Base-by-base conservation (phyloP, 2,888 invertebrate species). In the Thysanoteuthis rhombus region DNA sequence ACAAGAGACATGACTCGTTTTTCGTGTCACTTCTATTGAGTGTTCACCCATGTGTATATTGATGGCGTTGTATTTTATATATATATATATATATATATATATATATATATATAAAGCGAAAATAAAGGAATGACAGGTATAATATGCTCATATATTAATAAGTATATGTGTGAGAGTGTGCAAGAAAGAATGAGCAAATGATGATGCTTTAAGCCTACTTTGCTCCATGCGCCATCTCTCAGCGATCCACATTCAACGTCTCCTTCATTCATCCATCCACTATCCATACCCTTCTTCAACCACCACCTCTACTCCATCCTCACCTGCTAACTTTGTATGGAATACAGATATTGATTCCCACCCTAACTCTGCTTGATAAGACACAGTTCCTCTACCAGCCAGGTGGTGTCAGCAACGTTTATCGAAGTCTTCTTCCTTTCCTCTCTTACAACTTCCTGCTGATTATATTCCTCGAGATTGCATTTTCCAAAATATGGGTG, bases 381-480 rank as follows among this genome's bases (percentile, higher is more conserved):
- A 75, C 75, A 75, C 75, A 75, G n/a, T 75, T 75, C n/a, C 75
- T 75, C n/a, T 3, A 75, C 75, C 75, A 75, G n/a, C 75, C 75
- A 75, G 75, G 75, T 75, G 75, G 75, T 75, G 75, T 16, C 75
- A n/a, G 75, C 75, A 75, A 75, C 75, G 75, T 75, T 75, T 75
- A 75, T 75, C 75, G n/a, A 75, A 75, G 75, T 75, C n/a, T 75
- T 75, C 75, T 75, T 75, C 75, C 75, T n/a, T 75, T 75, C 75
- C n/a, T n/a, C 75, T n/a, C 75, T 75, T 75, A 75, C n/a, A 75
- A 75, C 75, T 75, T 75, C 75, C 75, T 75, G 75, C 75, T 75
- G 75, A 75, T 75, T 75, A 75, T 36, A n/a, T 75, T 75, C 75
- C 75, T 75, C 75, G n/a, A 75, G 75, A 75, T 75, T 75, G 75